Conservation (phyloP, 2,797 vertebrate genomes). For the Tangara arthus region DNA sequence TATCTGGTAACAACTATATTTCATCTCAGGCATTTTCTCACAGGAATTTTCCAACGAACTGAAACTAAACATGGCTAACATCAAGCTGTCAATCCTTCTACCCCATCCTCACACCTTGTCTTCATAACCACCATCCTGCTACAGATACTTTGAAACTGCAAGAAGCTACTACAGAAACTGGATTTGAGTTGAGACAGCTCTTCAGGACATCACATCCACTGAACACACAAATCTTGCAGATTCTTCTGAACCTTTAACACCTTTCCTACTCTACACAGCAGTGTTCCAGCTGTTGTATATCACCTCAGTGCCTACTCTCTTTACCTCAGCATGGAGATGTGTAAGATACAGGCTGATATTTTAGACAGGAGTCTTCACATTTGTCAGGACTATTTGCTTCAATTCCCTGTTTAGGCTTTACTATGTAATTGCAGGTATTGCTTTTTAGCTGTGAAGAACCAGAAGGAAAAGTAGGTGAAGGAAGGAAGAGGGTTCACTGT, state of each 20-base stretch:
- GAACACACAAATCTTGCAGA: neutral
- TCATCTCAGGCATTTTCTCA: neutral
- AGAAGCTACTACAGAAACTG: neutral
- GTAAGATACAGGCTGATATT: neutral
- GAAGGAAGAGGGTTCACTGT: neutral
- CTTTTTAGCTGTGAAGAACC: neutral
- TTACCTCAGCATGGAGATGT: neutral
- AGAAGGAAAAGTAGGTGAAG: neutral
- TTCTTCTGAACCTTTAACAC: neutral
- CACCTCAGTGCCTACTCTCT: neutral
- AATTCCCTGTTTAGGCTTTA: neutral
- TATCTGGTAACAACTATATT: neutral
- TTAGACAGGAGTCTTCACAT: neutral
- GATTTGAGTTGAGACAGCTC: neutral
- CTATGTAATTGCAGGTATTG: neutral
- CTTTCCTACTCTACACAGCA: neutral
- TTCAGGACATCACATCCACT: fast-evolving
- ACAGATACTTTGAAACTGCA: neutral
- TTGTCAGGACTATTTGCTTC: neutral
- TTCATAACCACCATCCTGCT: neutral
- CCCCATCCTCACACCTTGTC: neutral
- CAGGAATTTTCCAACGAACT: neutral
- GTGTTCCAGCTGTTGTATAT: neutral
- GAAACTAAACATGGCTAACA: neutral
- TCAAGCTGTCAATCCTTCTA: neutral